Conservation (phyloP, 2,113 vertebrate species). For the Eclectus roratus region DNA sequence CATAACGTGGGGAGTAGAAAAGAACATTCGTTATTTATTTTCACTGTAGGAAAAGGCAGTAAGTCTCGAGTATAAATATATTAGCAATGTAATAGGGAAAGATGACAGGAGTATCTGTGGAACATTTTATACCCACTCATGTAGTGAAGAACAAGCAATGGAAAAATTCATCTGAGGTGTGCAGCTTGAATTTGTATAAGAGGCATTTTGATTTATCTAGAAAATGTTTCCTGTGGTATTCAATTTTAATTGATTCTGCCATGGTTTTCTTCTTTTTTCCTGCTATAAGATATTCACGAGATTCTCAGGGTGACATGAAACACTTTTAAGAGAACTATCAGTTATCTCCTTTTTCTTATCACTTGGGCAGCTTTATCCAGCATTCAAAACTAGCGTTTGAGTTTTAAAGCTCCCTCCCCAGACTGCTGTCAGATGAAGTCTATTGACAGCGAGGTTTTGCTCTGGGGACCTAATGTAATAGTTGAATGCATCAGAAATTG, state of each 20-base stretch:
- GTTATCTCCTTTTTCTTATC: conserved; percentile 19
- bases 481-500: conserved; percentile 27
- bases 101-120: conserved; percentile 10
- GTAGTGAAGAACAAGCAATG: conserved; percentile 33
- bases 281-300: conserved; percentile 13
- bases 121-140: conserved; percentile 35
- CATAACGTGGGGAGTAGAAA: background rate
- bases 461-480: background rate
- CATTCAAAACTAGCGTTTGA: background rate
- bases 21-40: conserved; percentile 30
- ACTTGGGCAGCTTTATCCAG: conserved; percentile 10
- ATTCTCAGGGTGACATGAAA: background rate
- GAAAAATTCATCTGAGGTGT: conserved; percentile 27
- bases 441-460: conserved; percentile 7
- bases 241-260: background rate
- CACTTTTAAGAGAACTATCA: background rate
- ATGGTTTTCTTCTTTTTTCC: background rate
- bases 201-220: background rate
- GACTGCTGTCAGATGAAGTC: background rate
- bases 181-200: background rate
- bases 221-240: background rate
- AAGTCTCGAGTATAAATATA: conserved; percentile 34
- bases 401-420: background rate
- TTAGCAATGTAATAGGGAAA: conserved; percentile 16
- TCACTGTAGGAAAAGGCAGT: conserved; percentile 10